These are phyloP conservation scores for Rallus crepitans DNA, from an alignment of 2,797 vertebrate species.

Conservation along the genomic window DNA sequence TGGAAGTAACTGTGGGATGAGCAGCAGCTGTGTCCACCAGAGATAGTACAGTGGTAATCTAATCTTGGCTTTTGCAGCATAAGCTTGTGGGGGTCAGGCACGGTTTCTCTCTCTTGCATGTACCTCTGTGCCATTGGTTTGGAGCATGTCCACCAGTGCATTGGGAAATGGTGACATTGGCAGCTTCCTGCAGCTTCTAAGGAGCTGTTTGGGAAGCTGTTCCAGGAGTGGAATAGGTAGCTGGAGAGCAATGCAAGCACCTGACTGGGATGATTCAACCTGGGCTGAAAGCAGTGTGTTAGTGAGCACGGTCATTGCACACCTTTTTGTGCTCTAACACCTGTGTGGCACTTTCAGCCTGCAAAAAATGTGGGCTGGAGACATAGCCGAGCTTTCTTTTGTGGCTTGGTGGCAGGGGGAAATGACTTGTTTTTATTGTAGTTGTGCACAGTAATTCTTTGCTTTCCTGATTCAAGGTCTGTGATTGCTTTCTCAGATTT, in stretches of 20 bases:
- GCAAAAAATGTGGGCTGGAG: not conserved
- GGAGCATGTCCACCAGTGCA: not conserved
- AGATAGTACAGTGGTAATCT: not conserved
- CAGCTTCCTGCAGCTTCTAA: slow-evolving; percentile 4
- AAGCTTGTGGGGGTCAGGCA: not conserved
- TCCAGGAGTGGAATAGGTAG: not conserved
- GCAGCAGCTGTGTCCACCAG: not conserved
- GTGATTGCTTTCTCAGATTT: slow-evolving; percentile 9
- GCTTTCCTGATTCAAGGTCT: not conserved
- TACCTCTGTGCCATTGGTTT: not conserved
- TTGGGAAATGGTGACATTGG: not conserved
- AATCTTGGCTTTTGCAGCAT: not conserved
- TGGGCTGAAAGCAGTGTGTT: not conserved
- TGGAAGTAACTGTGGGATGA: not conserved
- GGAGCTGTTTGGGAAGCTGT: not conserved
- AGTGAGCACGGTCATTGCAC: not conserved
- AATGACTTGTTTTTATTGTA: not conserved
- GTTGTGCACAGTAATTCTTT: slow-evolving; percentile 10
- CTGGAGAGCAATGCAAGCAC: not conserved
- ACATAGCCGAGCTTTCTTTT: not conserved
- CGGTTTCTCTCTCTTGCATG: not conserved
- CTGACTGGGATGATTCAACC: not conserved
- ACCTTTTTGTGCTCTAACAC: not conserved
- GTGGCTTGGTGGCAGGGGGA: not conserved
- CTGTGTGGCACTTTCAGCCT: not conserved